These are phyloP conservation scores for Coranthus polyacanthus DNA, from an alignment of 2,797 vertebrate species.

Conservation along the genomic window DNA sequence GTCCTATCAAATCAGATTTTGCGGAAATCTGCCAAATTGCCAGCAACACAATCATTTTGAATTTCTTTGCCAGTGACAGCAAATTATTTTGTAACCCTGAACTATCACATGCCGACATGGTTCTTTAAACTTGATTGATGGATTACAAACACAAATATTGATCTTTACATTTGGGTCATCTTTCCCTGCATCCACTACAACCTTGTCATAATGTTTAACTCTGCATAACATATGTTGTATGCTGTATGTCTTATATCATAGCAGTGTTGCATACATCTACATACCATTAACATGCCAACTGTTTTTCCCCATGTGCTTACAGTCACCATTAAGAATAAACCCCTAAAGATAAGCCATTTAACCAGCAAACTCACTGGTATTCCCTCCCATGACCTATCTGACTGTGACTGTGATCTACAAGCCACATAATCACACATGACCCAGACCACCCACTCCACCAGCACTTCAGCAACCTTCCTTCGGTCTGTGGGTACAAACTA, in stretches of 20 bases:
- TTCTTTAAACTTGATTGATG: background rate
- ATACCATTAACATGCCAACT: background rate
- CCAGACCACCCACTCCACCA: too few relatives aligned
- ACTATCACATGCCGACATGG: background rate
- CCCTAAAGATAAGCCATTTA: too few relatives aligned
- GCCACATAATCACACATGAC: too few relatives aligned
- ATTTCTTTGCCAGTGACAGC: background rate
- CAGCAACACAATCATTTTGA: constrained; percentile 4
- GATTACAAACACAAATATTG: background rate
- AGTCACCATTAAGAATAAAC: too few relatives aligned
- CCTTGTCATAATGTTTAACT: background rate
- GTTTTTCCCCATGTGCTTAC: too few relatives aligned
- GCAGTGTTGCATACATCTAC: background rate
- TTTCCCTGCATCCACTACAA: background rate
- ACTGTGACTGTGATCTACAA: too few relatives aligned
- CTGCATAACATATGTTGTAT: background rate
- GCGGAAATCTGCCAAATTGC: constrained; percentile 32
- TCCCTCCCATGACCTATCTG: too few relatives aligned
- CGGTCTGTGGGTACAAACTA: too few relatives aligned
- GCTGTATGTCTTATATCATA: background rate
- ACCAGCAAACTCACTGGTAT: too few relatives aligned
- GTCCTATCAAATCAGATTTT: constrained; percentile 27
- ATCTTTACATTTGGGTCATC: background rate
- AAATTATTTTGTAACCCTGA: background rate
- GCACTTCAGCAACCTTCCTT: too few relatives aligned